Evolutionary conservation across 2,797 vertebrate genomes (phyloP), one percentile per base, ranked within the genome.

Genomic region (Smutsia temminckii): DNA sequence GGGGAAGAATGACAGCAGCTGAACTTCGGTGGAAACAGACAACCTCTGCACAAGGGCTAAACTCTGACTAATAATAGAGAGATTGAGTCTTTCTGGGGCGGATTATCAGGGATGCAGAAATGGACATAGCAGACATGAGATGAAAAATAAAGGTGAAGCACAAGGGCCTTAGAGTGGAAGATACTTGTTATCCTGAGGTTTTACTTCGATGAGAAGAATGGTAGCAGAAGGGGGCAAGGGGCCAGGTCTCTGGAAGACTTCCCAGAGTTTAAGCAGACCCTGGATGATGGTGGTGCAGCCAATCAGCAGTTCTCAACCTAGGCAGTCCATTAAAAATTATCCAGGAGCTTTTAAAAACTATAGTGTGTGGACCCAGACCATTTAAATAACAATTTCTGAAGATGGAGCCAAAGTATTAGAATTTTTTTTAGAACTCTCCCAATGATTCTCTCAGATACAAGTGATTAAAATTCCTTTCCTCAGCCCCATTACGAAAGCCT

Each of bases 401-500:
- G 13, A 80, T 17, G 20, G 6, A 64, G n/a, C 14, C 20, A 14
- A 21, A 59, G 49, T 11, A 77, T 25, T 40, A 77, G 21, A 27
- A 53, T 32, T 89, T 94, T 32, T 89, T 94, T 49, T 59, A 32
- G 34, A n/a, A 93, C 3, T 87, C 20, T 6, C 17, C 25, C 59
- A 66, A 29, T 25, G 13, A 69, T 37, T 79, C 34, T n/a, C 17
- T 27, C 7, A 20, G 20, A 46, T 57, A 92, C 3, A 77, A 46
- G 57, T 80, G n/a, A 49, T 77, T 94, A 40, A 74, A 80, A 68
- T 89, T 55, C 21, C 78, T 90, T 95, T 89, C 37, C 13, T 91
- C 10, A 16, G 21, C 21, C 37, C 40, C 21, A 21, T 78, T 85
- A 0, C 3, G 29, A 71, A 79, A 71, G 21, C 21, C 53, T 51